A percentile compares a stretch with the other conserved stretches of the same genome.
Evolutionary conservation across 2,113 vertebrate genomes (phyloP).

Genomic region (Shinisaurus crocodilurus): DNA sequence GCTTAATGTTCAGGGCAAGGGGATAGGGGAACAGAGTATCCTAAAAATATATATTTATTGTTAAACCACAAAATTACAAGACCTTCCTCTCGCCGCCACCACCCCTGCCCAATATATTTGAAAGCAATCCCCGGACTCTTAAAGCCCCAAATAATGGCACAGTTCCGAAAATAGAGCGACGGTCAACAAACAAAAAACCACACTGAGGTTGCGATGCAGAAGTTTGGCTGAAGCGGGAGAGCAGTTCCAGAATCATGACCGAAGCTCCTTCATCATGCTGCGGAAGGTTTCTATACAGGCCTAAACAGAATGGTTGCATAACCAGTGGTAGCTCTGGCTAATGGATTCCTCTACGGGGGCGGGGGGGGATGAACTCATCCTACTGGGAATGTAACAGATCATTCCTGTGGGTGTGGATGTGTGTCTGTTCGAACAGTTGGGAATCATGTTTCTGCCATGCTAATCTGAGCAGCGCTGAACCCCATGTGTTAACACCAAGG

Average conservation of each 20-base stretch:
- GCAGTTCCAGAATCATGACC: accelerated
- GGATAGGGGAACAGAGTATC: not conserved
- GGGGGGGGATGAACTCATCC: not conserved
- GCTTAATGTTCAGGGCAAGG: not conserved
- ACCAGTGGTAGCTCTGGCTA: not conserved
- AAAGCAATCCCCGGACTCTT: not conserved
- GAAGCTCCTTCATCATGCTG: not conserved
- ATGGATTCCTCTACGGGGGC: not conserved
- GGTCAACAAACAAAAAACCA: not conserved
- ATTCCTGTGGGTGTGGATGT: not conserved
- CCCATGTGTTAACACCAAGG: constrained; percentile 35
- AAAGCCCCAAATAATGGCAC: accelerated
- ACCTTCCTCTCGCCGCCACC: not conserved
- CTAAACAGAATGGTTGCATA: not conserved
- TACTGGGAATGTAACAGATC: not conserved
- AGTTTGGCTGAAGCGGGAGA: not conserved
- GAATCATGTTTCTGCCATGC: constrained; percentile 17
- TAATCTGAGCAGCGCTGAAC: not conserved
- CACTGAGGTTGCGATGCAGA: not conserved
- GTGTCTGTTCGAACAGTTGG: not conserved
- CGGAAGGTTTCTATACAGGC: not conserved
- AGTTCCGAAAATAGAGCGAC: not conserved
- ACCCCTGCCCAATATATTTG: not conserved
- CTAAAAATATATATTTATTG: not conserved
- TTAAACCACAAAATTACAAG: not conserved